phyloP scores from a whole-genome alignment of 2,113 vertebrate species.

The Thunnus thynnus region DNA sequence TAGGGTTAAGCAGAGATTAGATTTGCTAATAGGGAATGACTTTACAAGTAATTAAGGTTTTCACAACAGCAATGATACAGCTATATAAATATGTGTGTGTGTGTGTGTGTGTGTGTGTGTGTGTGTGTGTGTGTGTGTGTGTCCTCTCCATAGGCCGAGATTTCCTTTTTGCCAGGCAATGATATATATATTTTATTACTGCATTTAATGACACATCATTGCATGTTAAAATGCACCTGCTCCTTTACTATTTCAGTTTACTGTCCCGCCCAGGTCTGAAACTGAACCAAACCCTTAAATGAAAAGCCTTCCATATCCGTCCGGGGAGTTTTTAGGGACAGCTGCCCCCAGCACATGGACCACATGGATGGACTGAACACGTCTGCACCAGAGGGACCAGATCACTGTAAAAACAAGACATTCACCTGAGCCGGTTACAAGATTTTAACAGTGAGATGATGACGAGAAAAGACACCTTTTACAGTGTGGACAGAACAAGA shows the following conservation, averaged over 20 bases:
- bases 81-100: background rate
- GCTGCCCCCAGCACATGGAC: slow-evolving; percentile 18
- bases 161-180: background rate
- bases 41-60: slow-evolving; percentile 20
- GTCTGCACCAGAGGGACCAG: background rate
- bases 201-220: slow-evolving; percentile 4
- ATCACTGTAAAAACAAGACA: background rate
- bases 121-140: background rate
- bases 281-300: slow-evolving; percentile 16
- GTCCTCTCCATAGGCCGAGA: background rate
- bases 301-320: slow-evolving; percentile 21
- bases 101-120: too few species aligned
- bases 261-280: slow-evolving; percentile 6
- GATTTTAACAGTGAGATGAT: too few species aligned
- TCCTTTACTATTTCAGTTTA: slow-evolving; percentile 19
- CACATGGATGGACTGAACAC: slow-evolving; percentile 7
- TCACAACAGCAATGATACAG: background rate
- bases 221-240: slow-evolving; percentile 33
- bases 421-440: background rate
- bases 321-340: slow-evolving; percentile 22
- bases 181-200: slow-evolving; percentile 1
- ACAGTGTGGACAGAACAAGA: background rate
- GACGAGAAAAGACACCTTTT: too few species aligned
- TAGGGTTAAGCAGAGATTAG: slow-evolving; percentile 35
- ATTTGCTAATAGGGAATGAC: background rate